Base-by-base conservation (phyloP, 2,888 invertebrate species). In the Neoaliturus tenellus region DNA sequence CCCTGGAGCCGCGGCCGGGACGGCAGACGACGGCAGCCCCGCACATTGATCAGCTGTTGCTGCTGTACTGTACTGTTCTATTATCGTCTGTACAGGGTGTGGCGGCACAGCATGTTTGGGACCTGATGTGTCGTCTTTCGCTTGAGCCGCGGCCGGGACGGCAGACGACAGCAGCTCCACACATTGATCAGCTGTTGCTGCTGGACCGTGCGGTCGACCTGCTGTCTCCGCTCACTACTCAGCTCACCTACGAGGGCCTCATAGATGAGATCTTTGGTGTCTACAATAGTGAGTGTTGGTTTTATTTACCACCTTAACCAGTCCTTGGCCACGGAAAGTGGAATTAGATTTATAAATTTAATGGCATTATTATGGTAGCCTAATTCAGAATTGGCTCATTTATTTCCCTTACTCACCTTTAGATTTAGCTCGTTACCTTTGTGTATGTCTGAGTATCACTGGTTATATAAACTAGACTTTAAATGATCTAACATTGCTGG, bases 241-340 rank as follows among this genome's bases (percentile, higher is more conserved):
- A 99, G 89, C 93, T 99, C 44, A 99, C 99, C 0, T 99, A 99
- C 88, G 99, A 99, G 91, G 99, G 99, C 2, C 93, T 99, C 8
- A 97, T 99, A 86, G 99, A 99, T 91, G 99, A 99, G 90, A 93
- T 98, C 83, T 99, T 95, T 91, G 96, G 96, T 44, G 97, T 99
- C 84, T 95, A 95, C 87, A 94, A 93, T 88, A 94, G 93, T 93
- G 88, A 90, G 90, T 89, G n/a, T 41, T 14, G 44, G n/a, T n/a
- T n/a, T n/a, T n/a, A n/a, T n/a, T n/a, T n/a, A n/a, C n/a, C n/a
- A n/a, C n/a, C n/a, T n/a, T n/a, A n/a, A n/a, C n/a, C n/a, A n/a
- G n/a, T n/a, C n/a, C n/a, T n/a, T n/a, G n/a, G n/a, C n/a, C n/a
- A n/a, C n/a, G n/a, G n/a, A n/a, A n/a, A n/a, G n/a, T n/a, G n/a